Evolutionary conservation across 2,888 invertebrate genomes (phyloP).

Genomic region (Odontocerum albicorne): DNA sequence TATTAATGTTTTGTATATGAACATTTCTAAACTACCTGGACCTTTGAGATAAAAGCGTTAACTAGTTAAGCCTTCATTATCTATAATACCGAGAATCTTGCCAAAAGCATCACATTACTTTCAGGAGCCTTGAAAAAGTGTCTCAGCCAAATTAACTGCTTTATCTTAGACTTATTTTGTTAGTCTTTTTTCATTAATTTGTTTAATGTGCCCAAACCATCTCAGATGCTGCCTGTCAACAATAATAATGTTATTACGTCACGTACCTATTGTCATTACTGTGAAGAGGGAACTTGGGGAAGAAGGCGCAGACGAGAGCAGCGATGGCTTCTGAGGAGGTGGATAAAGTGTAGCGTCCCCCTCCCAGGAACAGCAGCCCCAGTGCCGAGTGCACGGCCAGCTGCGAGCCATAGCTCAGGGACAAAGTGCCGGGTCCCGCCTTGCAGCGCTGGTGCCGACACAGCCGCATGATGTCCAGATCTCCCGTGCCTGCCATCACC

Average conservation of each 20-base stretch:
- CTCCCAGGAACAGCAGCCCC: conserved; percentile 91
- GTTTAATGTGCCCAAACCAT: too few relatives aligned
- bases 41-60: too few relatives aligned
- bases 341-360: conserved; percentile 83
- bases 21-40: too few relatives aligned
- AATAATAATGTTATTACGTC: neutral
- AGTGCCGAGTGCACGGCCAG: conserved; percentile 95
- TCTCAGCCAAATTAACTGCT: too few relatives aligned
- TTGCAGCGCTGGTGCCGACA: conserved; percentile 84
- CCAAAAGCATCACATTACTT: too few relatives aligned
- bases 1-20: too few relatives aligned
- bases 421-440: conserved; percentile 69
- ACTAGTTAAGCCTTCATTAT: too few relatives aligned
- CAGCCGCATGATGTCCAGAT: conserved; percentile 77
- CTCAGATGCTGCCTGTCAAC: too few relatives aligned
- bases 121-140: too few relatives aligned
- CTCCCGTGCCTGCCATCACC: conserved; percentile 95
- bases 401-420: conserved; percentile 88
- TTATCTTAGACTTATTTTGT: too few relatives aligned
- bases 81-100: too few relatives aligned
- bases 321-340: conserved; percentile 86
- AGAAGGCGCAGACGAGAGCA: conserved; percentile 89
- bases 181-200: too few relatives aligned
- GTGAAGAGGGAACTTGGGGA: conserved; percentile 95
- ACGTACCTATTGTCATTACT: conserved; percentile 90